Base-by-base conservation (phyloP, 2,888 invertebrate genomes). In the Muscina levida region DNA sequence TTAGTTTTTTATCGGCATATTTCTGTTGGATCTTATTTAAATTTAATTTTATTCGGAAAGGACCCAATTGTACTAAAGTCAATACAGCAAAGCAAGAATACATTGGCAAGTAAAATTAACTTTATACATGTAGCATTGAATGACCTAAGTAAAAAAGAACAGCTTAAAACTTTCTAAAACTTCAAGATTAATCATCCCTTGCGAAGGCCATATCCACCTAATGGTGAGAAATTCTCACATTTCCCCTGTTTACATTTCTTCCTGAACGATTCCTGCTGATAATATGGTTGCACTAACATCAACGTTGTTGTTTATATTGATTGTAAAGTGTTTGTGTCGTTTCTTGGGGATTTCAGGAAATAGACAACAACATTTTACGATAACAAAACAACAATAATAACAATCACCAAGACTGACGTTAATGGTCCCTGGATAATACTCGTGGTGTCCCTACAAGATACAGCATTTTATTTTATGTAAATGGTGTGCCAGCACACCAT, bases 341-440 rank as follows among this genome's bases (percentile, higher is more conserved):
- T 42, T 57, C 59, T 70, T 53, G 39, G 4, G 4, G 46, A 57
- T 56, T 65, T 48, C 56, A 70, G 70, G 70, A 73, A 74, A 56
- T 70, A 78, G 65, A 70, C 78, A 74, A 66, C 73, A 74, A 57
- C 65, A 56, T 42, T 66, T 73, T 78, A 70, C 46, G 65, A 78
- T 65, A 62, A 78, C 65, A 78, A 73, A 66, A 65, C 46, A 78
- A 62, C 31, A 26, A 57, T 31, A 65, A 65, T 53, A 62, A 56
- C 31, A 46, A 19, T 73, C 68, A 78, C 65, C 59, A 70, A 70
- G 68, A 46, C 44, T 46, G 62, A 31, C 72, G 62, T 72, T 73
- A 78, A 78, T 68, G 65, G 70, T 78, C 78, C 78, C 78, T 42
- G 65, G 68, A 73, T 56, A 73, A 78, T 77, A 77, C 37, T 8